Evolutionary conservation across 2,888 invertebrate species (phyloP).

Genomic region (Schizotus pectinicornis): DNA sequence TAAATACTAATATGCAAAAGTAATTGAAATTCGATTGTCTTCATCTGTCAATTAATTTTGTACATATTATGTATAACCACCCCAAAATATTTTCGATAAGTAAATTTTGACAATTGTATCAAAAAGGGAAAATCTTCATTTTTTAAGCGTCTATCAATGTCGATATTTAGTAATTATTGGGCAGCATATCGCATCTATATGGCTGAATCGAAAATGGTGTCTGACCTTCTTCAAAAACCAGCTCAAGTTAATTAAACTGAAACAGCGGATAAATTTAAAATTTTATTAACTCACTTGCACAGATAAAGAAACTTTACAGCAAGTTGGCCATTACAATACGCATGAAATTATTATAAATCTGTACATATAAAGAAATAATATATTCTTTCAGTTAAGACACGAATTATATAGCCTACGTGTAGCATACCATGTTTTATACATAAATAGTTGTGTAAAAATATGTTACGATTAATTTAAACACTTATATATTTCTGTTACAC

Average conservation of each 20-base stretch:
- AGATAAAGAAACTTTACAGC: conserved; percentile 42
- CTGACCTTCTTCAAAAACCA: not conserved
- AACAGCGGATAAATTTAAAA: conserved; percentile 9
- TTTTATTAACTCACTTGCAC: conserved; percentile 43
- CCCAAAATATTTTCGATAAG: no score
- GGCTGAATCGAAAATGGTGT: no score
- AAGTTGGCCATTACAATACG: conserved; percentile 31
- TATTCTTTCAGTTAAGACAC: conserved; percentile 21
- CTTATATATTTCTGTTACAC: conserved; percentile 39
- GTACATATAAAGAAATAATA: conserved; percentile 26
- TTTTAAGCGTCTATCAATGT: no score
- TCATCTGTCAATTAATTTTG: no score
- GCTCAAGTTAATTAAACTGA: not conserved
- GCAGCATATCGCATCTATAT: no score
- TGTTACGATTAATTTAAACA: conserved; percentile 48
- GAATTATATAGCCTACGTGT: conserved; percentile 32
- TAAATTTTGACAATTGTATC: no score
- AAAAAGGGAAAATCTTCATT: no score
- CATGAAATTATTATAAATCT: conserved; percentile 21
- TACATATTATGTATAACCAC: no score
- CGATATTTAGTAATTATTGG: no score
- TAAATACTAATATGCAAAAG: no score
- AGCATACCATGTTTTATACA: conserved; percentile 41
- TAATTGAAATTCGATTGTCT: no score
- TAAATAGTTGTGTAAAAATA: conserved; percentile 50